Percentiles rank a stretch among this genome's conserved stretches.
Evolutionary conservation across 2,888 invertebrate genomes (phyloP).

Genomic region (Drosophila fulvimacula): DNA sequence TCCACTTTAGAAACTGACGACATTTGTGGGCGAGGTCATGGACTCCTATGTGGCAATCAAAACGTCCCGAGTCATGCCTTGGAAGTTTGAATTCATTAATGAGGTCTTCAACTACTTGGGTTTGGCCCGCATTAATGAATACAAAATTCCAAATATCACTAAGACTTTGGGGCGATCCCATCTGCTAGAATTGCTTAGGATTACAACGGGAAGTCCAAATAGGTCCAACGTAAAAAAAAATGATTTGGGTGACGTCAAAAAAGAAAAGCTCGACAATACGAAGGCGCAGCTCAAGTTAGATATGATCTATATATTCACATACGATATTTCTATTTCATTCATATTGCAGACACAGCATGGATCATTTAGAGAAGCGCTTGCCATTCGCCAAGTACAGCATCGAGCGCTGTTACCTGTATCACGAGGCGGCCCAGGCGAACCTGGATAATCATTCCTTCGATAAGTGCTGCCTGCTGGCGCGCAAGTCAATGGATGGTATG

Average conservation of each 20-base stretch:
- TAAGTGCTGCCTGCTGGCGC: conserved; percentile 72
- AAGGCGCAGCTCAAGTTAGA: conserved; percentile 60
- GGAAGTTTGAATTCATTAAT: conserved; percentile 83
- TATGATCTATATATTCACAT: background rate
- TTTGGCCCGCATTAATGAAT: conserved; percentile 80
- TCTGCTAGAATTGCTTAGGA: conserved; percentile 59
- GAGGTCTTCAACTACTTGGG: conserved; percentile 83
- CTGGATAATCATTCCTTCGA: conserved; percentile 73
- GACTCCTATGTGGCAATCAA: conserved; percentile 82
- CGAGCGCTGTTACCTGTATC: conserved; percentile 78
- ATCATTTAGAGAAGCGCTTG: conserved; percentile 76
- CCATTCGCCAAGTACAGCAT: conserved; percentile 74
- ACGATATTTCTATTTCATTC: too few relatives aligned
- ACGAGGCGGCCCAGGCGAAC: conserved; percentile 77
- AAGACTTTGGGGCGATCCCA: conserved; percentile 53
- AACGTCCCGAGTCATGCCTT: conserved; percentile 83
- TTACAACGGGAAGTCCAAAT: conserved; percentile 46
- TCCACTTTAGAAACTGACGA: conserved; percentile 67
- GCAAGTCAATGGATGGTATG: conserved; percentile 74
- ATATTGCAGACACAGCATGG: conserved; percentile 58
- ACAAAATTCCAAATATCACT: conserved; percentile 48
- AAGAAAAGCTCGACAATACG: conserved; percentile 62
- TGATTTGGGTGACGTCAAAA: conserved; percentile 50
- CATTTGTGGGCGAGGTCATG: conserved; percentile 80
- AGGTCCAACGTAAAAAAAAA: background rate